phyloP scores from a whole-genome alignment of 92 coral and sea anemone species.

The Bergia sp. region DNA sequence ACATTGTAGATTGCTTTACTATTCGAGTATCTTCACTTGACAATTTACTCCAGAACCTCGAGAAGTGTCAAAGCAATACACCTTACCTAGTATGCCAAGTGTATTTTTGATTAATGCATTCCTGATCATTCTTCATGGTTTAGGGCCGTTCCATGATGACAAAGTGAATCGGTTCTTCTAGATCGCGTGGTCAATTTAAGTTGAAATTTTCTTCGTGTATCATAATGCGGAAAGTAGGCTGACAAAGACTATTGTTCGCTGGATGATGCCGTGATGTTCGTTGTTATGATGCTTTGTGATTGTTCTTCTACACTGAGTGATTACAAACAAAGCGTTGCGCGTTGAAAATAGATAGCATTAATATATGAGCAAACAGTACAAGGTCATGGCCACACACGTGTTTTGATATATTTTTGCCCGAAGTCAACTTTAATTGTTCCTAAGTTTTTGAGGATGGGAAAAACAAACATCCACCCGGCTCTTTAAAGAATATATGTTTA shows the following conservation, averaged over 20 bases:
- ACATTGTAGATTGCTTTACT: background rate
- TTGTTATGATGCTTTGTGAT: background rate
- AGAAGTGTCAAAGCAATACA: background rate
- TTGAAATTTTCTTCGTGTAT: background rate
- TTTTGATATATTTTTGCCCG: background rate
- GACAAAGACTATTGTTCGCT: background rate
- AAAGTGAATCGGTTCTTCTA: background rate
- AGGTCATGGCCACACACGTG: background rate
- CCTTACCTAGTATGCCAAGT: background rate
- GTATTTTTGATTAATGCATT: background rate
- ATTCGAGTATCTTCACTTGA: background rate
- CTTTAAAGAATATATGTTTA: no score
- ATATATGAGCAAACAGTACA: background rate
- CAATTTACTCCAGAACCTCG: background rate
- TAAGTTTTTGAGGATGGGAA: background rate
- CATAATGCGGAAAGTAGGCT: background rate
- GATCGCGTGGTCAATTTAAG: background rate
- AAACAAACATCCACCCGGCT: background rate
- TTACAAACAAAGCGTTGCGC: background rate
- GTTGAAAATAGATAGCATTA: background rate
- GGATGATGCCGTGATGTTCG: background rate
- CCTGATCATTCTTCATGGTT: slow-evolving; percentile 4
- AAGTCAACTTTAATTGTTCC: background rate
- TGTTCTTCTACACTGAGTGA: background rate
- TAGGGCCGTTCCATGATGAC: background rate